These are phyloP conservation scores for Sinocyclocheilus grahami DNA, from an alignment of 2,113 vertebrate species.

Conservation along the genomic window DNA sequence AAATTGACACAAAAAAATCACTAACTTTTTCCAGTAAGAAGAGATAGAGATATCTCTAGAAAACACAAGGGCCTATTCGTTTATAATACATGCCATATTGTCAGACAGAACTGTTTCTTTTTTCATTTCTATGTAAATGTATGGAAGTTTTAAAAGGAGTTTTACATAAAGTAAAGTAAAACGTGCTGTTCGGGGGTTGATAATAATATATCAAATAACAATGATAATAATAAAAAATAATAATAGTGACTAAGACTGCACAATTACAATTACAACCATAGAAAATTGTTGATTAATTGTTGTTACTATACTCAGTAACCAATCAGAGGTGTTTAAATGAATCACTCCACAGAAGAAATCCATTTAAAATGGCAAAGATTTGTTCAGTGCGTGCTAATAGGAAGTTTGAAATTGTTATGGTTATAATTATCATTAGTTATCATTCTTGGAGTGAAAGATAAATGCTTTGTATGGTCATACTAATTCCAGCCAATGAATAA, in stretches of 20 bases:
- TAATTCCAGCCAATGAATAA: neutral
- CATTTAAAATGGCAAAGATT: neutral
- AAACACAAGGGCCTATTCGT: neutral
- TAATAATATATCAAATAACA: neutral
- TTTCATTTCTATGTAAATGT: neutral
- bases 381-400: neutral
- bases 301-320: neutral
- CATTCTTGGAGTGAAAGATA: neutral
- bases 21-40: neutral
- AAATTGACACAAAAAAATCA: neutral
- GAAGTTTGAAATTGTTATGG: neutral
- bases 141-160: neutral
- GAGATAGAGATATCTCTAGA: neutral
- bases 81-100: neutral
- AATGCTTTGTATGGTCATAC: neutral
- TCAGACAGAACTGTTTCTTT: neutral
- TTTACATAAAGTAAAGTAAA: neutral
- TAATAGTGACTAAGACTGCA: neutral
- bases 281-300: neutral
- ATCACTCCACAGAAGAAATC: neutral
- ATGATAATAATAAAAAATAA: neutral
- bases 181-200: neutral
- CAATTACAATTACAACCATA: neutral
- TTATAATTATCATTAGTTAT: neutral
- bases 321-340: neutral